These are phyloP conservation scores for Coleophora deauratella DNA, from an alignment of 2,888 invertebrate species.

Conservation along the genomic window DNA sequence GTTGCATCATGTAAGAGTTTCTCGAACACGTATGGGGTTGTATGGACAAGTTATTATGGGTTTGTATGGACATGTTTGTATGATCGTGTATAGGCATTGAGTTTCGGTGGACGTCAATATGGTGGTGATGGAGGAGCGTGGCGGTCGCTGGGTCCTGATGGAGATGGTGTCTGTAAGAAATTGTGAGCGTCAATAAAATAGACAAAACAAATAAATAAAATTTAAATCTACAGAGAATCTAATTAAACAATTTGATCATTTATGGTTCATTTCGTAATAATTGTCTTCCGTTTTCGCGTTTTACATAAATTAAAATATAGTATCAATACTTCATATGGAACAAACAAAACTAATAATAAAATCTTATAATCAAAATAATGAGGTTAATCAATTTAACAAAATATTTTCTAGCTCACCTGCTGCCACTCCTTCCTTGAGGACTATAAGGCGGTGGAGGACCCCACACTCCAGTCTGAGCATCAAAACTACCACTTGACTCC, in stretches of 20 bases:
- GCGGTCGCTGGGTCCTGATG: constrained; percentile 62
- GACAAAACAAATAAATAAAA: too few species aligned
- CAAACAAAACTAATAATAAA: too few species aligned
- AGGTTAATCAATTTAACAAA: background rate
- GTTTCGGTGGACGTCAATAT: constrained; percentile 50
- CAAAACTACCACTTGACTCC: constrained; percentile 71
- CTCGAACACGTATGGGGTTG: constrained; percentile 44
- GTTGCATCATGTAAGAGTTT: constrained; percentile 41
- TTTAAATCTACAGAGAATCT: too few species aligned
- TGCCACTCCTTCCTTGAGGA: constrained; percentile 77
- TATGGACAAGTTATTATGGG: constrained; percentile 24
- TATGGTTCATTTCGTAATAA: too few species aligned
- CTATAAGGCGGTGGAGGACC: constrained; percentile 93
- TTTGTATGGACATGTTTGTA: constrained; percentile 27
- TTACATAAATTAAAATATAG: too few species aligned
- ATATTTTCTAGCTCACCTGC: constrained; percentile 31
- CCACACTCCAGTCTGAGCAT: constrained; percentile 78
- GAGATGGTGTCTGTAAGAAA: constrained; percentile 47
- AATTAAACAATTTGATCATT: too few species aligned
- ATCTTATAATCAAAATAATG: too few species aligned
- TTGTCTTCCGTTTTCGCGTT: too few species aligned
- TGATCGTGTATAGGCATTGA: constrained; percentile 37
- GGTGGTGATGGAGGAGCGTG: constrained; percentile 59
- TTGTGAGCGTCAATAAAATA: background rate
- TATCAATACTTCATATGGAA: too few species aligned